Percentiles rank a stretch among this genome's conserved stretches.
phyloP scores from a whole-genome alignment of 2,888 invertebrate genomes.

The Cantharis lateralis region DNA sequence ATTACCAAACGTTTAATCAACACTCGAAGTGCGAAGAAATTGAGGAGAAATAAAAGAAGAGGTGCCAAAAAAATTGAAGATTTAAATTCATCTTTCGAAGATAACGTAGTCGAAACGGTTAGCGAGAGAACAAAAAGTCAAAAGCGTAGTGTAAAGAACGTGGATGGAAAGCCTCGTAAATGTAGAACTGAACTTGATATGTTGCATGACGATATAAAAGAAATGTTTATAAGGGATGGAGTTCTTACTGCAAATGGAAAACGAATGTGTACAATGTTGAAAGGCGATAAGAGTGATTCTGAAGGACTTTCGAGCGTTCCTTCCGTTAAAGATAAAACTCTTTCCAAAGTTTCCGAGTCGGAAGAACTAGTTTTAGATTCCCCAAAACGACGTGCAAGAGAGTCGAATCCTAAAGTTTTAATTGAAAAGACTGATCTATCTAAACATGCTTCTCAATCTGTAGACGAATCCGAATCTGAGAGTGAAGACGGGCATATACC shows the following conservation, averaged over 20 bases:
- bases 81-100: neutral
- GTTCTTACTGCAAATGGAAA: constrained; percentile 67
- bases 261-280: constrained; percentile 60
- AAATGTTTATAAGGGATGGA: constrained; percentile 70
- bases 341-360: neutral
- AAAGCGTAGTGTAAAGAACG: constrained; percentile 18
- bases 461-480: constrained; percentile 16
- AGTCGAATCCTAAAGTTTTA: constrained; percentile 42
- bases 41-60: neutral
- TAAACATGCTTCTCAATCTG: constrained; percentile 39
- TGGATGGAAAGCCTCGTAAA: constrained; percentile 11
- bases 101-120: constrained; percentile 22
- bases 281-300: constrained; percentile 35
- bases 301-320: constrained; percentile 10
- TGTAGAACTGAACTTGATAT: constrained; percentile 62
- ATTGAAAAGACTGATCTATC: constrained; percentile 45
- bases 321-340: constrained; percentile 22
- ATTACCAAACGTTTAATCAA: neutral
- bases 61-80: neutral
- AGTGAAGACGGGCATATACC: neutral
- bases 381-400: constrained; percentile 38
- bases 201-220: constrained; percentile 71
- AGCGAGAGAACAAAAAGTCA: constrained; percentile 33
- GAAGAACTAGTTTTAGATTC: constrained; percentile 6
- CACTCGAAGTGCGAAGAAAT: neutral